Percentiles rank a stretch among this genome's conserved stretches.
Conservation (phyloP, 2,797 vertebrate species). For the Poecilia gillii region DNA sequence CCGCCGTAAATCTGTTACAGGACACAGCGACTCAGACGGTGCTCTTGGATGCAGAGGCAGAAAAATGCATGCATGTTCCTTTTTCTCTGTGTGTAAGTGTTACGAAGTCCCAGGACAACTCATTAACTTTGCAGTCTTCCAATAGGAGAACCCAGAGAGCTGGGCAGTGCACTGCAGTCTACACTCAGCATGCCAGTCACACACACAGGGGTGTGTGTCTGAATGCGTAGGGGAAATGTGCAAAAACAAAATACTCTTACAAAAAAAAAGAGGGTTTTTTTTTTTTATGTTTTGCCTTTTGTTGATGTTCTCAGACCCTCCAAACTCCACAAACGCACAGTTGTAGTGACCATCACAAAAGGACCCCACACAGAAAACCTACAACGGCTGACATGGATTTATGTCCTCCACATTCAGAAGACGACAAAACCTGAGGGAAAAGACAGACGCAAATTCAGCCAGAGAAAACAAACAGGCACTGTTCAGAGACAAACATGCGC, state of each 20-base stretch:
- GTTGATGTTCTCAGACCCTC: conserved; percentile 24
- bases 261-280: conserved; percentile 5
- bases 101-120: conserved; percentile 73
- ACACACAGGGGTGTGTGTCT: conserved; percentile 28
- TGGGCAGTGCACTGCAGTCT: conserved; percentile 64
- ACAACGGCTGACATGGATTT: conserved; percentile 66
- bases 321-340: conserved; percentile 24
- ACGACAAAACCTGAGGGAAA: conserved; percentile 52
- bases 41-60: conserved; percentile 8
- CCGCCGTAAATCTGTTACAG: neutral
- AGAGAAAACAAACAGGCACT: conserved; percentile 60
- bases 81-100: conserved; percentile 25
- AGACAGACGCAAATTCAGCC: conserved; percentile 60
- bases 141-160: conserved; percentile 51
- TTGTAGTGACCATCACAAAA: conserved; percentile 21
- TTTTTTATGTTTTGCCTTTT: conserved; percentile 8
- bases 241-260: conserved; percentile 34
- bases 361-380: conserved; percentile 26
- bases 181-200: conserved; percentile 71
- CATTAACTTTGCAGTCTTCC: conserved; percentile 68
- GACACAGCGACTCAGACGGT: conserved; percentile 3
- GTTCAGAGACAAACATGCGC: conserved; percentile 50
- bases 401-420: conserved; percentile 57
- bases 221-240: conserved; percentile 16
- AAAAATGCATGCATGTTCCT: conserved; percentile 8